These are phyloP conservation scores for Platycnemis pennipes DNA, from an alignment of 2,888 invertebrate species.

Conservation along the genomic window DNA sequence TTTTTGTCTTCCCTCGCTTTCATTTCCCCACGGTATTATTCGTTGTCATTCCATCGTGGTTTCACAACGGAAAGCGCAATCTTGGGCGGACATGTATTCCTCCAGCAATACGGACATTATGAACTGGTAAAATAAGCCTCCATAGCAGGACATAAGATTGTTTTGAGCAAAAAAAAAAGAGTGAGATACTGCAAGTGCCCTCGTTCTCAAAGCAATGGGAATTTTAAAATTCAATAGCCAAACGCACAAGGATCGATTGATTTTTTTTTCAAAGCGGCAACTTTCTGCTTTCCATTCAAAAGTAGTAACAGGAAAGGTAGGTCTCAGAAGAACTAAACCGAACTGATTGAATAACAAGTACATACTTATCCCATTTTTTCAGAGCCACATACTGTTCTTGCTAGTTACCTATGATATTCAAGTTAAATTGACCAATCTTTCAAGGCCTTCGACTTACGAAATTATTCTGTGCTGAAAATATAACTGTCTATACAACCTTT, in stretches of 20 bases:
- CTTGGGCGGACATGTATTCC: background rate
- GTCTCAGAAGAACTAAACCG: background rate
- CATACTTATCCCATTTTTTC: background rate
- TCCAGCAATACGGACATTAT: background rate
- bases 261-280: background rate
- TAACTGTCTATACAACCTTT: too few species aligned
- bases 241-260: background rate
- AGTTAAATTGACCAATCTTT: too few species aligned
- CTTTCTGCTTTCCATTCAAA: background rate
- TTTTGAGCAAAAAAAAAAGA: background rate
- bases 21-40: background rate
- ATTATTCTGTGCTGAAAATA: too few species aligned
- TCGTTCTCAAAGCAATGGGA: background rate
- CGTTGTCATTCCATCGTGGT: background rate
- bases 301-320: background rate
- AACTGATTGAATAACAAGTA: background rate
- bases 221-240: slow-evolving; percentile 28
- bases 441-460: too few species aligned
- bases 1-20: background rate
- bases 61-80: background rate
- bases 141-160: background rate
- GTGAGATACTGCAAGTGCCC: background rate
- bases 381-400: background rate
- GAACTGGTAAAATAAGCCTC: background rate
- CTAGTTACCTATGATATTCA: too few species aligned